Evolutionary conservation across 2,797 vertebrate species (phyloP), one percentile per base, ranked within the genome.

Genomic region (Jordanella pulchra): DNA sequence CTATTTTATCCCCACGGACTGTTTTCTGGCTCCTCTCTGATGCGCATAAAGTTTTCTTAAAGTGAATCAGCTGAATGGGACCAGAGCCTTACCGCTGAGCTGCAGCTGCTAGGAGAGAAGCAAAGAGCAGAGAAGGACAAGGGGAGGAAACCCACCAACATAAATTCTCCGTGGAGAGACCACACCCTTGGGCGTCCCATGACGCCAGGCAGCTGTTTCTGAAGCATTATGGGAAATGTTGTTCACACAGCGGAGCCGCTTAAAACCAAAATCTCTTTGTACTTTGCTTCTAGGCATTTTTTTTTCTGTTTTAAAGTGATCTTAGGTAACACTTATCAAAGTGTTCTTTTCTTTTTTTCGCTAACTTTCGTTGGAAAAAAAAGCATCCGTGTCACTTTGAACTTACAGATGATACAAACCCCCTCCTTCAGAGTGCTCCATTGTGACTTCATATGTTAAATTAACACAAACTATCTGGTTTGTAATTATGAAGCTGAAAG

Each of bases 181-280:
- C 90, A 86, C 92, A 92, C 91, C 92, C 87, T 11, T 35, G 35
- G 65, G 53, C 1, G 21, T 44, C 53, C 44, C n/a, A 12, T 45
- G 39, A 14, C 39, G 30, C 55, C 3, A 47, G 45, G 53, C 55
- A 27, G 9, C 35, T 63, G 48, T 11, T 7, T 39, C 53, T 7
- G 28, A 42, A 44, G 89, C 79, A 85, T 23, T 78, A 56, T 87
- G 91, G 91, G 91, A 87, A 85, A 87, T 87, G 83, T 0, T 0
- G 87, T 91, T 82, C 69, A 25, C 35, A 63, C 10, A 15, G 7
- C 3, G 10, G 44, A 45, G 44, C 44, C 13, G 44, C 44, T 45
- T 17, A 45, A 7, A 13, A n/a, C 10, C 32, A 2, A 13, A 1
- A 39, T 39, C n/a, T 61, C 32, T 53, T 25, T 54, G 14, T 13